Conservation (phyloP, 2,113 vertebrate species). For the Hemicordylus capensis region DNA sequence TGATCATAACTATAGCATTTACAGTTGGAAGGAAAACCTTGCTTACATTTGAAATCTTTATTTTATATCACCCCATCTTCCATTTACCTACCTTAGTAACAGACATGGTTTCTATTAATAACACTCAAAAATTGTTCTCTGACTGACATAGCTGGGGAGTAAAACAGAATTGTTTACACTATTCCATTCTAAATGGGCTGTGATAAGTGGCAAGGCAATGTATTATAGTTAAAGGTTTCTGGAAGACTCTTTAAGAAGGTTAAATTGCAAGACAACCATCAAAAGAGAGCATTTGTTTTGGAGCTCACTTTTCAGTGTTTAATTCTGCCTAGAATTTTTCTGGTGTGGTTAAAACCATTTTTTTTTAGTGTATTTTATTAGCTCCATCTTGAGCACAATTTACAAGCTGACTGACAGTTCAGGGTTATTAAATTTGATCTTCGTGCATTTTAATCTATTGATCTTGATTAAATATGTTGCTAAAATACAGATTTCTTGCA, state of each 20-base stretch:
- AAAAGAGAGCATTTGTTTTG: conserved; percentile 76
- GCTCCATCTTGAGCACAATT: conserved; percentile 78
- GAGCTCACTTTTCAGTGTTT: conserved; percentile 69
- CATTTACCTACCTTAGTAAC: conserved; percentile 51
- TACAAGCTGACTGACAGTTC: conserved; percentile 80
- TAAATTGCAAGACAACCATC: conserved; percentile 67
- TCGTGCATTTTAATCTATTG: conserved; percentile 70
- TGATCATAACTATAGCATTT: conserved; percentile 51
- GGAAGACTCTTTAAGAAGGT: conserved; percentile 67
- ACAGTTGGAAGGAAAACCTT: conserved; percentile 18
- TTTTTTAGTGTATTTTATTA: conserved; percentile 75
- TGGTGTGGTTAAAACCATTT: conserved; percentile 71
- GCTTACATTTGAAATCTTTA: conserved; percentile 48
- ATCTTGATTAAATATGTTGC: conserved; percentile 74
- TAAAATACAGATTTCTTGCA: conserved; percentile 65
- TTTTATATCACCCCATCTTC: conserved; percentile 27
- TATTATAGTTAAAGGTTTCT: conserved; percentile 68
- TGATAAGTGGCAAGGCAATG: conserved; percentile 71
- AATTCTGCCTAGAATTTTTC: conserved; percentile 60
- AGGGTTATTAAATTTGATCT: conserved; percentile 79
- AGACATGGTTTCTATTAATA: conserved; percentile 60
- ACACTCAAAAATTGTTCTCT: conserved; percentile 67
- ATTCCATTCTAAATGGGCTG: conserved; percentile 74
- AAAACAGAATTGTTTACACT: conserved; percentile 78
- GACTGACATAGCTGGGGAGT: conserved; percentile 68